phyloP scores from a whole-genome alignment of 2,888 invertebrate genomes.

The Furcula furcula region DNA sequence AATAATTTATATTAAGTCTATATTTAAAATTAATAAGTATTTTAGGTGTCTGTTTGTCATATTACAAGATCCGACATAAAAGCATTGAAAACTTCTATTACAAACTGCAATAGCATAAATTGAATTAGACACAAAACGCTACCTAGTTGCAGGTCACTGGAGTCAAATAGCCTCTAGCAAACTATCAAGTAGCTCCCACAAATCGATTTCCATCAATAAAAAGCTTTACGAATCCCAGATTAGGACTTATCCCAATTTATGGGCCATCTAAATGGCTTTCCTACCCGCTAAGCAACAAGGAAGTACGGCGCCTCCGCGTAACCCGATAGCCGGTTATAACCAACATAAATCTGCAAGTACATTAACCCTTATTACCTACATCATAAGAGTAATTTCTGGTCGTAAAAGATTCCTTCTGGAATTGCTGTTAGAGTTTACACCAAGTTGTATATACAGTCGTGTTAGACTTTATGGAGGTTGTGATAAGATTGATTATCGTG shows the following conservation, averaged over 20 bases:
- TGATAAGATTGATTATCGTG: conserved; percentile 11
- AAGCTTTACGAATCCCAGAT: too few species aligned
- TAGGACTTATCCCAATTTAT: conserved; percentile 1
- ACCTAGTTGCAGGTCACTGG: too few species aligned
- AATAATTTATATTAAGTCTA: too few species aligned
- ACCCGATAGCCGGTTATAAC: conserved; percentile 30
- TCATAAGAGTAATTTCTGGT: conserved; percentile 10
- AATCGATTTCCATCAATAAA: too few species aligned
- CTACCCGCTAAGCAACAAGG: conserved; percentile 27
- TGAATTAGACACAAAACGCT: too few species aligned
- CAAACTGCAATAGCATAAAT: too few species aligned
- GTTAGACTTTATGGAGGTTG: neutral
- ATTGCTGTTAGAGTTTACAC: conserved; percentile 4
- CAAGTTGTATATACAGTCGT: neutral
- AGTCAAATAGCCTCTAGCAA: too few species aligned
- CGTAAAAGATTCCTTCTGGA: neutral
- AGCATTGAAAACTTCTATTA: too few species aligned
- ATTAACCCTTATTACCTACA: conserved; percentile 6
- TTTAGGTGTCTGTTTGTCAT: too few species aligned
- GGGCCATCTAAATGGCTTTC: conserved; percentile 20
- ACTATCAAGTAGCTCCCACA: too few species aligned
- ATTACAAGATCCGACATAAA: too few species aligned
- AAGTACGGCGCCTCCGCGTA: conserved; percentile 23
- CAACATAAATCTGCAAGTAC: conserved; percentile 9
- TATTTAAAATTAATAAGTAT: too few species aligned